Conservation (phyloP, 1,140 invertebrate species). For the Heterodera schachtii region DNA sequence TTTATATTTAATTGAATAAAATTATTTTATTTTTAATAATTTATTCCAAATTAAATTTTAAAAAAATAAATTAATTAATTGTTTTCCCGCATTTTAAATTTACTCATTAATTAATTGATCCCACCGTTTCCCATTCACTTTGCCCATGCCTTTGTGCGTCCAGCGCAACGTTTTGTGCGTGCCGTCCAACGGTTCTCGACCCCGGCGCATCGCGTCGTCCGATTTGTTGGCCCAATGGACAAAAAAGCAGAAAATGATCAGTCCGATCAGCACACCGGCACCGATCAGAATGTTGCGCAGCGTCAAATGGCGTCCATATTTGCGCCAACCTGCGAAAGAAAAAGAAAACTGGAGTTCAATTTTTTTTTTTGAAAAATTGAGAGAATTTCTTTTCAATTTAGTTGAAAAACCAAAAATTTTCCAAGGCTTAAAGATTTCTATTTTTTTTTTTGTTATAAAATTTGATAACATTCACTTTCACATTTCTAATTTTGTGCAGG, state of each 20-base stretch:
- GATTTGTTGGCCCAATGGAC: constrained; percentile 20
- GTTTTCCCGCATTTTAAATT: neutral
- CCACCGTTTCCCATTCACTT: constrained; percentile 11
- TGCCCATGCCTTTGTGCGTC: neutral
- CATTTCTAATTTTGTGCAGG: no score
- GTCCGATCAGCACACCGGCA: neutral
- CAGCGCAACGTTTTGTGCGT: constrained; percentile 11
- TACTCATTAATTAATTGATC: neutral
- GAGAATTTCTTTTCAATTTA: no score
- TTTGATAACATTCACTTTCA: no score
- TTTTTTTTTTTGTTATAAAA: no score
- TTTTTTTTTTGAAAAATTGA: no score
- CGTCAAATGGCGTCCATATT: constrained; percentile 23
- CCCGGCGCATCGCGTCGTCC: neutral
- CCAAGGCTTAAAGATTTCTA: no score
- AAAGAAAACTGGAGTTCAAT: no score
- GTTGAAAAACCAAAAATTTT: neutral
- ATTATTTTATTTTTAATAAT: no score
- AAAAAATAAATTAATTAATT: no score
- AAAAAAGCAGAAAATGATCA: constrained; percentile 5
- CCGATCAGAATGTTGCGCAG: constrained; percentile 13
- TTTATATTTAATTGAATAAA: no score
- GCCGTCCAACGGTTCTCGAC: constrained; percentile 14
- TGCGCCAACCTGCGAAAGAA: neutral
- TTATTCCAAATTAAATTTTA: no score